A percentile compares a stretch with the other conserved stretches of the same genome.
phyloP scores from a whole-genome alignment of 53 echinoderm and acorn worm species.

The Echinometra lucunter region DNA sequence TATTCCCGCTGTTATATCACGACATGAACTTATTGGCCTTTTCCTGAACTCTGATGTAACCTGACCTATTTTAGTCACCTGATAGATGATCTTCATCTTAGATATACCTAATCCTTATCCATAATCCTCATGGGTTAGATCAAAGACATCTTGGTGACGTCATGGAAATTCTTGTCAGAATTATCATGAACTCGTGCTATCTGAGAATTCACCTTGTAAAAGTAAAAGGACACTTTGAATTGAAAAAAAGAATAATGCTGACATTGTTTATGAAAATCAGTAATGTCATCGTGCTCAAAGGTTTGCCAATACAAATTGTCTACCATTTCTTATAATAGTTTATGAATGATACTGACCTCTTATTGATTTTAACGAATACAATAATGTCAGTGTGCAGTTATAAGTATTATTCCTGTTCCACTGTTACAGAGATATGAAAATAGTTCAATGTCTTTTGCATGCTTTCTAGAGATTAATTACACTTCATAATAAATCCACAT shows the following conservation, averaged over 20 bases:
- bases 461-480: no score
- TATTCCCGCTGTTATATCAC: slow-evolving; percentile 37
- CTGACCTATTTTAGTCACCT: slow-evolving; percentile 40
- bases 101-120: neutral
- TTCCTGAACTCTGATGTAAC: slow-evolving; percentile 8
- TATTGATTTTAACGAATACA: neutral
- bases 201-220: neutral
- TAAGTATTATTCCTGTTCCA: neutral
- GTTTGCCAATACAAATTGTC: neutral
- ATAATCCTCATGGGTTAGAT: neutral
- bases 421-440: neutral
- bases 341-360: neutral
- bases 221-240: neutral
- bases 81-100: neutral
- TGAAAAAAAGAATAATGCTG: neutral
- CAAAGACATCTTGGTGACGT: slow-evolving; percentile 5
- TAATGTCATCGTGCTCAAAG: no score
- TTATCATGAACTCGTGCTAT: neutral
- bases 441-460: no score
- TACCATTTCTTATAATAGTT: no score
- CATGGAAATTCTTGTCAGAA: neutral
- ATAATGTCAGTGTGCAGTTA: neutral
- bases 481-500: no score
- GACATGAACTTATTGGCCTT: slow-evolving; percentile 26
- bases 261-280: neutral